Evolutionary conservation across 2,888 invertebrate species (phyloP).

Genomic region (Poecilus cupreus): DNA sequence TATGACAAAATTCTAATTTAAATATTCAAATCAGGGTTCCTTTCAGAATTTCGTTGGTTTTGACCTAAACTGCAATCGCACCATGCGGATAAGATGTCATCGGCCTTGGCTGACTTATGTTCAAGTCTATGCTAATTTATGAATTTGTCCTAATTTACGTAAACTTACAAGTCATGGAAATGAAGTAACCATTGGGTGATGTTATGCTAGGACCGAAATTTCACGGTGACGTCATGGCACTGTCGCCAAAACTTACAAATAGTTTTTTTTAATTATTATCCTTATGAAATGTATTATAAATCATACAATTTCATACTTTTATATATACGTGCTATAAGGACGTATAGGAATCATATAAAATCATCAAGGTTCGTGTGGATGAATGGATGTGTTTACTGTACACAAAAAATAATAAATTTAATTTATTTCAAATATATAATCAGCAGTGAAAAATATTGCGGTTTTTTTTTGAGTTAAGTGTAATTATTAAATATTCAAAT

Average conservation of each 20-base stretch:
- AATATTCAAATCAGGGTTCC: not conserved
- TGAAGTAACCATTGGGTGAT: not conserved
- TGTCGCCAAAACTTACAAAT: no score
- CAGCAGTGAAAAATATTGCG: no score
- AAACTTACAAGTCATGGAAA: not conserved
- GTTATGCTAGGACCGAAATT: not conserved
- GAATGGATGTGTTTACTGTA: not conserved
- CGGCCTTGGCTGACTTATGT: not conserved
- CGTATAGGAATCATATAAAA: no score
- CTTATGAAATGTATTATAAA: no score
- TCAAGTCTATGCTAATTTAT: slow-evolving; percentile 3
- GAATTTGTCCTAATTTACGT: not conserved
- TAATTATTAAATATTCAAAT: no score
- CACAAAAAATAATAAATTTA: no score
- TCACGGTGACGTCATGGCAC: not conserved
- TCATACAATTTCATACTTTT: no score
- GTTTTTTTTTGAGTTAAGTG: no score
- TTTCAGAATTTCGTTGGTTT: not conserved
- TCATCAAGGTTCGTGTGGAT: not conserved
- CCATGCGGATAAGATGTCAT: not conserved
- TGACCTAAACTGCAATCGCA: not conserved
- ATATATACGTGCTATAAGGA: no score
- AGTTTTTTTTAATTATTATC: no score
- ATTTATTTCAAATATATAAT: no score
- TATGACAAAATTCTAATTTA: not conserved